Percentiles rank a stretch among this genome's conserved stretches.
These are phyloP conservation scores for Mythimna ferrago DNA, from an alignment of 2,888 invertebrate species.

Conservation along the genomic window DNA sequence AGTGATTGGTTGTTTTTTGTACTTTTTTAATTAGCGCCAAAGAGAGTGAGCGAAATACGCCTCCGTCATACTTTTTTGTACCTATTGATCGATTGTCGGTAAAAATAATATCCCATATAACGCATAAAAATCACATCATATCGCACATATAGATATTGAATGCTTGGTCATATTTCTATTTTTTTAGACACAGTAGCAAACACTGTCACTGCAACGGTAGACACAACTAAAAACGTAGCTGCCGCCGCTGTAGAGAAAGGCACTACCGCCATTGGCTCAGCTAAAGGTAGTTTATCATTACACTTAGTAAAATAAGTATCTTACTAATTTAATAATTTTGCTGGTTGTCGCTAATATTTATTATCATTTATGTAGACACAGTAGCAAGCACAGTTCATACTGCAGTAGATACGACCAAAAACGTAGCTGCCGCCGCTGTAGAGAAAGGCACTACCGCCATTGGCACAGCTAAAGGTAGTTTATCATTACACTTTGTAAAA, in stretches of 20 bases:
- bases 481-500: background rate
- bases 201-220: slow-evolving; percentile 70
- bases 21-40: too few relatives aligned
- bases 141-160: background rate
- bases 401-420: slow-evolving; percentile 76
- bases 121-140: background rate
- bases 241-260: slow-evolving; percentile 75
- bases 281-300: background rate
- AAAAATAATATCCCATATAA: too few relatives aligned
- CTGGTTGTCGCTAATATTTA: background rate
- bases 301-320: background rate
- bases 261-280: slow-evolving; percentile 28
- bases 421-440: slow-evolving; percentile 72
- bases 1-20: too few relatives aligned
- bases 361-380: slow-evolving; percentile 67
- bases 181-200: slow-evolving; percentile 72
- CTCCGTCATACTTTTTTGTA: too few relatives aligned
- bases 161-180: background rate
- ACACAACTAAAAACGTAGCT: slow-evolving; percentile 76
- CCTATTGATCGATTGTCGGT: too few relatives aligned
- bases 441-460: slow-evolving; percentile 69
- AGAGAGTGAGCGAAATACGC: too few relatives aligned
- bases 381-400: slow-evolving; percentile 69
- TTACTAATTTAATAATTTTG: background rate
- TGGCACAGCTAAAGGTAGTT: background rate